Evolutionary conservation across 2,113 vertebrate genomes (phyloP).

Genomic region (Phalacrocorax pelagicus): DNA sequence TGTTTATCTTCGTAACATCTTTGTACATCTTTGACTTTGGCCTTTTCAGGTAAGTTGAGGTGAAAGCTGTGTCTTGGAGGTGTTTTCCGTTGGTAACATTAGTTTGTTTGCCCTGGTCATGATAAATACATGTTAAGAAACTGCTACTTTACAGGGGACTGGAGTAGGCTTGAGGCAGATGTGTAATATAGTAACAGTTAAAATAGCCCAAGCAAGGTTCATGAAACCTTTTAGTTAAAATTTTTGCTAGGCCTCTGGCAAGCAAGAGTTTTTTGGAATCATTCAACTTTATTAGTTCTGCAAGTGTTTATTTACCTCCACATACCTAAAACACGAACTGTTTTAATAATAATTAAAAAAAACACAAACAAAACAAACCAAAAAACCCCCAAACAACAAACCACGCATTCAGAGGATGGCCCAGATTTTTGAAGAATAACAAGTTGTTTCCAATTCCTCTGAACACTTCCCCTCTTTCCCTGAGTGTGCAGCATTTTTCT

Average conservation of each 20-base stretch:
- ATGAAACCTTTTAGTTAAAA: background rate
- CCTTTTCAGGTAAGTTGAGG: background rate
- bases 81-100: background rate
- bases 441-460: constrained; percentile 52
- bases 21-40: background rate
- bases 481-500: constrained; percentile 43
- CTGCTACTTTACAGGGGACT: background rate
- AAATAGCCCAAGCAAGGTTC: background rate
- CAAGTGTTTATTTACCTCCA: background rate
- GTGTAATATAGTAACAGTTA: background rate
- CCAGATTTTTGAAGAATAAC: constrained; percentile 44
- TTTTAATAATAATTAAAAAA: constrained; percentile 29
- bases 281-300: background rate
- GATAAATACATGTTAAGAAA: background rate
- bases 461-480: constrained; percentile 21
- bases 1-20: background rate
- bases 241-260: background rate
- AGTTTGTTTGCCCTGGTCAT: background rate
- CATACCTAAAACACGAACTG: background rate
- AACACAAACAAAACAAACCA: no score
- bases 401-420: background rate
- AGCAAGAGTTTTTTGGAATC: background rate
- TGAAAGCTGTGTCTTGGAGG: background rate
- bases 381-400: background rate
- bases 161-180: background rate